Conservation (phyloP, 2,888 invertebrate genomes). For the Onchidella celtica region DNA sequence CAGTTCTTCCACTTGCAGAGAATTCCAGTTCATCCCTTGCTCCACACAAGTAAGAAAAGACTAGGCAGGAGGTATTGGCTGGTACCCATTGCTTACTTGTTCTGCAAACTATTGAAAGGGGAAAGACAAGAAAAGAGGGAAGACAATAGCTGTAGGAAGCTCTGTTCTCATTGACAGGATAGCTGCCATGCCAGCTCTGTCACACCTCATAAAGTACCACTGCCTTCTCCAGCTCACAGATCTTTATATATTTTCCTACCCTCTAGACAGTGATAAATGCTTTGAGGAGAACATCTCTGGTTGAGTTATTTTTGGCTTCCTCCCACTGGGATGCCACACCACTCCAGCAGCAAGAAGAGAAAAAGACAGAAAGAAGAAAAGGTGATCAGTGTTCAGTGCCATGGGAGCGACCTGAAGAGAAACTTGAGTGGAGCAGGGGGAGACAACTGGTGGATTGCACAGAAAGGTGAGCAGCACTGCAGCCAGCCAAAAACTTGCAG, state of each 20-base stretch:
- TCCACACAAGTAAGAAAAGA: too few relatives aligned
- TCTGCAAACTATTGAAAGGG: too few relatives aligned
- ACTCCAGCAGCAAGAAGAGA: slow-evolving; percentile 8
- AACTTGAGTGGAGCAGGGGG: neutral
- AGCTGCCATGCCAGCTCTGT: neutral
- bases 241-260: neutral
- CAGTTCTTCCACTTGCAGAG: too few relatives aligned
- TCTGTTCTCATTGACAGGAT: too few relatives aligned
- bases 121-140: too few relatives aligned
- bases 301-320: slow-evolving; percentile 34
- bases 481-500: too few relatives aligned
- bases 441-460: neutral
- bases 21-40: too few relatives aligned
- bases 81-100: too few relatives aligned
- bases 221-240: neutral
- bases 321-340: slow-evolving; percentile 35
- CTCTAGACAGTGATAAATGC: neutral
- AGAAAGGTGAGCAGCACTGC: neutral
- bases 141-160: too few relatives aligned
- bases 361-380: slow-evolving; percentile 10
- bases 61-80: too few relatives aligned
- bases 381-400: too few relatives aligned
- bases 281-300: neutral
- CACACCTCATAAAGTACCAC: neutral
- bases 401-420: too few relatives aligned